Base-by-base conservation (phyloP, 2,113 vertebrate species). In the Pao palembangensis region DNA sequence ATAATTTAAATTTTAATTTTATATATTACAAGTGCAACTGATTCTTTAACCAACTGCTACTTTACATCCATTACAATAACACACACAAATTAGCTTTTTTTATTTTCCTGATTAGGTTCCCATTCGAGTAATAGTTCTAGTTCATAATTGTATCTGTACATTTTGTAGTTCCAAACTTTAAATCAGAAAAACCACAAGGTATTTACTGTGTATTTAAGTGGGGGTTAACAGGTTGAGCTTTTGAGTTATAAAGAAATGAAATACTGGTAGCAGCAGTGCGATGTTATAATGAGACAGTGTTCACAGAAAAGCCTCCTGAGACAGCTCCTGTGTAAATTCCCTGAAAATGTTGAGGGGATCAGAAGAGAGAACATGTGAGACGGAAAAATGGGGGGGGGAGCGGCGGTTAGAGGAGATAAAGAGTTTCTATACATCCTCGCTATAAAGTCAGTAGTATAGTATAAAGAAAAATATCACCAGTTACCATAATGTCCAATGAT, bases 261-360 rank as follows among this genome's bases (percentile, higher is more conserved):
- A 67, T 71, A 53, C 50, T 78, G 53, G 21, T 23, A 23, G 21
- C 21, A 23, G 21, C 74, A 28, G 25, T 28, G 25, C 5, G 6
- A 28, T 70, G 58, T 71, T 64, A 66, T 65, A 75, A 80, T 74
- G 61, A 87, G 57, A 69, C 56, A 70, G 76, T 62, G 70, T 75
- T 67, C 69, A 50, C 72, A 80, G 70, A 71, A 75, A 79, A 68
- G 63, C 64, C 34, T 0, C 28, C 20, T 81, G 53, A 71, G 52
- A 62, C 69, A 72, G 73, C 58, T 74, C 66, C 51, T 55, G 60
- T 67, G 67, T 67, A 78, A 79, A 76, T 84, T 73, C 71, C 38
- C 46, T 31, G 62, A 71, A 86, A 69, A 64, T 49, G 47, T 57
- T 23, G 42, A 8, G 10, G 4, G 10, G 4, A n/a, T 61, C 67